phyloP scores from a whole-genome alignment of 2,797 vertebrate species.

The Periparus ater region DNA sequence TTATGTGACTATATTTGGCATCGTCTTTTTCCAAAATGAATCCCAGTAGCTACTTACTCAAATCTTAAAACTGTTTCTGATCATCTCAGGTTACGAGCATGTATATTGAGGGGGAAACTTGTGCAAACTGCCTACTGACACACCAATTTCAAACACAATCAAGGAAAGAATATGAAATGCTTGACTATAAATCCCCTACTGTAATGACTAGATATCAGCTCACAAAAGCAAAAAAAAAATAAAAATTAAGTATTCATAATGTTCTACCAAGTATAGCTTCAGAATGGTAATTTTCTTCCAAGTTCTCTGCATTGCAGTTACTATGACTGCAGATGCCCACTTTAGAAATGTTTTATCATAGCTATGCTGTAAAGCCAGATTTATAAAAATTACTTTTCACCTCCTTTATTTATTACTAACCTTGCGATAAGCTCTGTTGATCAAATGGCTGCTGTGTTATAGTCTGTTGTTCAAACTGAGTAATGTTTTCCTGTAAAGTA shows the following conservation, averaged over 20 bases:
- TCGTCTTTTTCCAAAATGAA: neutral
- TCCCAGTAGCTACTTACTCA: neutral
- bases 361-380: neutral
- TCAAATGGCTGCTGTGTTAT: conserved; percentile 88
- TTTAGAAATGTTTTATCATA: neutral
- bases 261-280: neutral
- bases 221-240: neutral
- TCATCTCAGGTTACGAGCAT: neutral
- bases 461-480: conserved; percentile 86
- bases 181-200: neutral
- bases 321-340: neutral
- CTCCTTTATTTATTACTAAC: conserved; percentile 70
- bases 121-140: neutral
- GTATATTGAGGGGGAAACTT: neutral
- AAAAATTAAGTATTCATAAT: neutral
- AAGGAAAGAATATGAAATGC: neutral
- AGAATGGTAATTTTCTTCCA: neutral
- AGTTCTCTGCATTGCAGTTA: neutral
- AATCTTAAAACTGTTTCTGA: neutral
- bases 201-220: neutral
- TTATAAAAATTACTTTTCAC: neutral
- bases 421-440: conserved; percentile 90
- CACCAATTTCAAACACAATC: neutral
- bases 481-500: conserved; percentile 86
- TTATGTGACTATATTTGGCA: neutral